Base-by-base conservation (phyloP, 2,113 vertebrate genomes). In the Melozone crissalis region DNA sequence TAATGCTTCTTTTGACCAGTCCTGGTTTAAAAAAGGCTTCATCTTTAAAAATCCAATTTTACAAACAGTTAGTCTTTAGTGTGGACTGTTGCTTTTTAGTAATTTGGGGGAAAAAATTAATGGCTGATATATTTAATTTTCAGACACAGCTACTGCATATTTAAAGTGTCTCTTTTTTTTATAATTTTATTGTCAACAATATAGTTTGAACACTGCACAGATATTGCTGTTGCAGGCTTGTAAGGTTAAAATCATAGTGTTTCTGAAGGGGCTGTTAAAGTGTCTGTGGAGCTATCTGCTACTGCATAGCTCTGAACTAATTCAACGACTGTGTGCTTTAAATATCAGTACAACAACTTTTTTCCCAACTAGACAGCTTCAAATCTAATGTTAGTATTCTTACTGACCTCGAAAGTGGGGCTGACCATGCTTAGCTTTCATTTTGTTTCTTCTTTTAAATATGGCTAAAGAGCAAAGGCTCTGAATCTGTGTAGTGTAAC, bases 31-130 rank as follows among this genome's bases (percentile, higher is more conserved):
- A 93, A 96, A 88, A 88, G 92, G 71, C 73, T 96, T 94, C 72
- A 76, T 97, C 93, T 97, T 97, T 92, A 75, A 96, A 97, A 98
- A 98, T 97, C 95, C 95, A 97, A 85, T 97, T 98, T 97, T 98
- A 97, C 96, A 97, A 97, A 97, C 91, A 94, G 96, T 97, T 97
- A 96, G 90, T 96, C 97, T 98, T 97, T 93, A 97, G 91, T 94
- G 97, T 95, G 96, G 96, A 97, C 87, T 84, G 96, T 95, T 97
- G 95, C 97, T 92, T 98, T 97, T 98, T 97, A 96, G 97, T 97
- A 96, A 97, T 97, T 97, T 93, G 23, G 71, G 84, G 67, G 51
- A 52, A 77, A 39, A 93, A 97, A 95, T 91, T 96, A 96, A 97
- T 96, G 96, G 89, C 91, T 96, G 81, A 73, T 89, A 82, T 92